These are phyloP conservation scores for Lasiommata megera DNA, from an alignment of 2,888 invertebrate genomes.

Conservation along the genomic window DNA sequence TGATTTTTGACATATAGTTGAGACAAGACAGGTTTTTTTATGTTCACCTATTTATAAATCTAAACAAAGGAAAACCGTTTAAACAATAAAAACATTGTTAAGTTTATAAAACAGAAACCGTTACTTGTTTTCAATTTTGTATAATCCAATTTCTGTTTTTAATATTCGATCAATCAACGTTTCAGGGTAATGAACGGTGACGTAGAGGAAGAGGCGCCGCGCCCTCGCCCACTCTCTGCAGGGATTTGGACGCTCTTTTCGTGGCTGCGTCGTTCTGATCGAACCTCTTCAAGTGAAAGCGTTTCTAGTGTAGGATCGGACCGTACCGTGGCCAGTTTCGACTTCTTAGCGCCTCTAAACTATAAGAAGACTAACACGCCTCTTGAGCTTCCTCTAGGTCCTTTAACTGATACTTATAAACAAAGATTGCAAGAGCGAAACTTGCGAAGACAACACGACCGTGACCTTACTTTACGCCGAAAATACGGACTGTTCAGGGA, in stretches of 20 bases:
- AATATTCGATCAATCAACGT: constrained; percentile 25
- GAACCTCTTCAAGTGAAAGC: constrained; percentile 70
- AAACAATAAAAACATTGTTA: not conserved
- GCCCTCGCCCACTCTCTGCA: constrained; percentile 69
- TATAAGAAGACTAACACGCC: constrained; percentile 65
- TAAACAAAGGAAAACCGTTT: constrained; percentile 8
- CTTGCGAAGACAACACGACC: constrained; percentile 79
- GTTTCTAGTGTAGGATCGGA: constrained; percentile 86
- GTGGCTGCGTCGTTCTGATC: constrained; percentile 85
- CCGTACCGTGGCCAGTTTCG: constrained; percentile 87
- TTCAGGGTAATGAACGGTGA: constrained; percentile 69
- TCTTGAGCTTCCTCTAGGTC: constrained; percentile 68
- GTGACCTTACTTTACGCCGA: constrained; percentile 82
- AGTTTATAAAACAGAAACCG: constrained; percentile 1
- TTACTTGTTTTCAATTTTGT: not conserved
- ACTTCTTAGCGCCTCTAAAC: constrained; percentile 82
- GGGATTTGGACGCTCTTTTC: constrained; percentile 84
- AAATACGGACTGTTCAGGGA: constrained; percentile 82
- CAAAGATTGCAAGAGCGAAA: constrained; percentile 83
- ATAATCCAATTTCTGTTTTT: not conserved
- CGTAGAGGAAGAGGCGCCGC: constrained; percentile 50
- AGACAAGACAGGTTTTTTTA: not conserved
- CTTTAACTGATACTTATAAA: constrained; percentile 84
- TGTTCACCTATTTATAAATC: constrained; percentile 14
- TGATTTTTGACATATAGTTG: not conserved